A percentile compares a stretch with the other conserved stretches of the same genome.
phyloP scores from a whole-genome alignment of 2,888 invertebrate species.

The Drosophila cyrtoloma region DNA sequence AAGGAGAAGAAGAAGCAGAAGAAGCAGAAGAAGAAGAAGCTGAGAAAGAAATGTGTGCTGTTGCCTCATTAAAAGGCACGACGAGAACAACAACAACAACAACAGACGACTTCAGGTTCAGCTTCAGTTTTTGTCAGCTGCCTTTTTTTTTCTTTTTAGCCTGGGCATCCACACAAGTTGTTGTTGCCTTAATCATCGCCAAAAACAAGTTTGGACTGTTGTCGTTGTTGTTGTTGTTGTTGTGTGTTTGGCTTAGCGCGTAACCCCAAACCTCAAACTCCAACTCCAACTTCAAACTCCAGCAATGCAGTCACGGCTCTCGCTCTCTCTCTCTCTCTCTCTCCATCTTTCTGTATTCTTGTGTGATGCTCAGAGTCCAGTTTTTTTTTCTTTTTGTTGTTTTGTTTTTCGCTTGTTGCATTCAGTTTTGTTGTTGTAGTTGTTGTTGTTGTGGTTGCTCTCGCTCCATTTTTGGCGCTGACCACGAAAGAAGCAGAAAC shows the following conservation, averaged over 20 bases:
- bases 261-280: conserved; percentile 40
- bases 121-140: conserved; percentile 42
- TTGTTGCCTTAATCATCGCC: conserved; percentile 68
- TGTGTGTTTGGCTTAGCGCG: conserved; percentile 48
- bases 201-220: conserved; percentile 62
- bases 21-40: conserved; percentile 4
- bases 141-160: conserved; percentile 31
- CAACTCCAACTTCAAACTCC: conserved; percentile 1
- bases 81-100: conserved; percentile 8
- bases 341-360: not conserved
- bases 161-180: conserved; percentile 35
- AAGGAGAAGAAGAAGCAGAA: conserved; percentile 5
- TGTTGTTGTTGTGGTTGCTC: conserved; percentile 23
- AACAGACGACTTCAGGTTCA: conserved; percentile 5
- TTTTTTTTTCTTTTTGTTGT: conserved; percentile 45
- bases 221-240: conserved; percentile 22
- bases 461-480: conserved; percentile 61
- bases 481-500: conserved; percentile 30
- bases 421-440: conserved; percentile 14
- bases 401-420: conserved; percentile 30
- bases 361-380: conserved; percentile 35
- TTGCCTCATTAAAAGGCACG: conserved; percentile 26
- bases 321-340: not conserved
- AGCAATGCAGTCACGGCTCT: conserved; percentile 18
- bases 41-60: conserved; percentile 41